These are phyloP conservation scores for Sebastes wilsoni DNA, from an alignment of 2,797 vertebrate species.

Conservation along the genomic window DNA sequence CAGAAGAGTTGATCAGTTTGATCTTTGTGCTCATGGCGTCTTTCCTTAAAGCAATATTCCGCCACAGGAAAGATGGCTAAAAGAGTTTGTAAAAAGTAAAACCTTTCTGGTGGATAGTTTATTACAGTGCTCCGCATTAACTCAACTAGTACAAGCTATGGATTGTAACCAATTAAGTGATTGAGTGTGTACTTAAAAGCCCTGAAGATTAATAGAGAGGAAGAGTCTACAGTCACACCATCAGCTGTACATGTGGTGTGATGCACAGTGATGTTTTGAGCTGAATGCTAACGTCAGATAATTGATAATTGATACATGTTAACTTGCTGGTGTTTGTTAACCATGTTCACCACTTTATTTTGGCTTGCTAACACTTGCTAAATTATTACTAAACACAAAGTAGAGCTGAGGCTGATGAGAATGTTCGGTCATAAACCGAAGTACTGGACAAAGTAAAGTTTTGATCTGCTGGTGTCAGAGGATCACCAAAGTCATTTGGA, in stretches of 20 bases:
- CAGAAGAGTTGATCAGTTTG: slow-evolving; percentile 19
- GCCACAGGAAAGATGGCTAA: background rate
- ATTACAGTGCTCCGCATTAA: background rate
- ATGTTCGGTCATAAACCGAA: background rate
- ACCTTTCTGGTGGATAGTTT: background rate
- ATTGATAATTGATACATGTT: too few relatives aligned
- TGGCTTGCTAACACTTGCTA: background rate
- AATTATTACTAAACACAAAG: background rate
- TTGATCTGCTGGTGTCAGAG: background rate
- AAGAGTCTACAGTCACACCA: background rate
- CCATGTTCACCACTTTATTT: background rate
- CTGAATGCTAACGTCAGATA: background rate
- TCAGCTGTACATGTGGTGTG: background rate
- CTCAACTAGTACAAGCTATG: background rate
- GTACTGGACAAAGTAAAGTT: background rate
- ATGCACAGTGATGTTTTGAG: background rate
- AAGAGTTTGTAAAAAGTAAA: background rate
- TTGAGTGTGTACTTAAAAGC: background rate
- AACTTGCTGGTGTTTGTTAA: background rate
- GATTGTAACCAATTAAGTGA: background rate
- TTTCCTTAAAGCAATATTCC: background rate
- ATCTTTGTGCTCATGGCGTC: slow-evolving; percentile 7
- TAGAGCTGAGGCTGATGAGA: background rate
- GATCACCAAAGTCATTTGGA: background rate
- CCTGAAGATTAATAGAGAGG: background rate